Conservation (phyloP, 2,888 invertebrate genomes). For the Galerucella pusilla region DNA sequence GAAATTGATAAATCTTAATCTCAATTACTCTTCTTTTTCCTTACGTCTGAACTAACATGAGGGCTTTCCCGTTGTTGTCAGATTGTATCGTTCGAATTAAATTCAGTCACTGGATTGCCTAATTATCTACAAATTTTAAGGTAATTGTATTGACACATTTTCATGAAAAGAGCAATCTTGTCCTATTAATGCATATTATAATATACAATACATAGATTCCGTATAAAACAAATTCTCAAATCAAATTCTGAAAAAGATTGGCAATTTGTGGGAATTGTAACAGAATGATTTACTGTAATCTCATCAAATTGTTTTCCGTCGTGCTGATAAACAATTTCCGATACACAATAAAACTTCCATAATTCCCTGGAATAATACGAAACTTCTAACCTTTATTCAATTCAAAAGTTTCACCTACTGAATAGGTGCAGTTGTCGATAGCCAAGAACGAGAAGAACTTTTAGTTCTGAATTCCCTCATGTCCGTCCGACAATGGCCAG, state of each 20-base stretch:
- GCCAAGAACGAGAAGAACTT: conserved; percentile 23
- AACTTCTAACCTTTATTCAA: conserved; percentile 11
- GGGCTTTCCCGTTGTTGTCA: too few relatives aligned
- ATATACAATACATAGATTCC: too few relatives aligned
- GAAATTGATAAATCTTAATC: too few relatives aligned
- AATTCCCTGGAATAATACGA: neutral
- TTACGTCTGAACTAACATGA: too few relatives aligned
- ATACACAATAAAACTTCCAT: conserved; percentile 2
- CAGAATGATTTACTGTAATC: neutral
- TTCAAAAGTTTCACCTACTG: neutral
- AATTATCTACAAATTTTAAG: too few relatives aligned
- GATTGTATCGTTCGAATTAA: too few relatives aligned
- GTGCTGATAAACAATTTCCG: neutral
- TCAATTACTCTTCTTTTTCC: too few relatives aligned
- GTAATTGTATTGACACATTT: too few relatives aligned
- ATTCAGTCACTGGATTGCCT: too few relatives aligned
- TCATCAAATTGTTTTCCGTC: neutral
- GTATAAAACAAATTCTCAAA: neutral
- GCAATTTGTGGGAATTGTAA: neutral
- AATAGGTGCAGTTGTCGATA: conserved; percentile 24
- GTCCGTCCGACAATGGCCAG: conserved; percentile 48
- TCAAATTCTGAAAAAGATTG: neutral
- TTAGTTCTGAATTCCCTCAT: conserved; percentile 48
- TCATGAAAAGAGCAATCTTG: too few relatives aligned
- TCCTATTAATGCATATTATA: too few relatives aligned